Base-by-base conservation (phyloP, 2,888 invertebrate species). In the Phymatocera aterrima region DNA sequence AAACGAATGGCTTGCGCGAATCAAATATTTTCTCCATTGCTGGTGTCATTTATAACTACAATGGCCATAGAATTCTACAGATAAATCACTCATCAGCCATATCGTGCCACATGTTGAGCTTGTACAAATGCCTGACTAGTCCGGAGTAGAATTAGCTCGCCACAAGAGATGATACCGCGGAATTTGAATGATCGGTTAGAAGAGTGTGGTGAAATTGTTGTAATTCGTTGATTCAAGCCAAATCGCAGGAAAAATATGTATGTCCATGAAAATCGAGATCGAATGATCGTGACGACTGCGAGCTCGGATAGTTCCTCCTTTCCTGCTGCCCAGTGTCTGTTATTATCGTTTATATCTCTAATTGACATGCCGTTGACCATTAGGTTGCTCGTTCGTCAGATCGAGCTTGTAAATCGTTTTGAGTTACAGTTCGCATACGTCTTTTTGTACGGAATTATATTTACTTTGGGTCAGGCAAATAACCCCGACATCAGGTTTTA, bases 401-500 rank as follows among this genome's bases (percentile, higher is more conserved):
- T 34, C 31, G 68, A 43, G 51, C 48, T 31, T 72, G 51, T 31
- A 51, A 72, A 72, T 72, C 72, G 34, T 12, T 10, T 72, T 51
- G 72, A 10, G 15, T 72, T 48, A 34, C 51, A 31, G 34, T 48
- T 34, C 51, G 31, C 72, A 48, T 51, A 48, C 43, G 68, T 68
- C 43, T 68, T 68, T 68, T 43, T 34, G 28, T 51, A 34, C 51
- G 34, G 48, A 51, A 72, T 72, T 51, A 72, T n/a, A n/a, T 72
- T 72, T 72, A 72, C 72, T 51, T 31, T 37, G 72, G 51, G 21
- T 31, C 34, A 51, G 72, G 31, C 72, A 51, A 72, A 72, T 72
- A 72, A 72, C 51, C n/a, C 48, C 72, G 34, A 51, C 51, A 31
- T 72, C 72, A 72, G 51, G 72, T 51, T 72, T 72, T 51, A 51